phyloP scores from a whole-genome alignment of 2,888 invertebrate species.

The Agapostemon virescens region DNA sequence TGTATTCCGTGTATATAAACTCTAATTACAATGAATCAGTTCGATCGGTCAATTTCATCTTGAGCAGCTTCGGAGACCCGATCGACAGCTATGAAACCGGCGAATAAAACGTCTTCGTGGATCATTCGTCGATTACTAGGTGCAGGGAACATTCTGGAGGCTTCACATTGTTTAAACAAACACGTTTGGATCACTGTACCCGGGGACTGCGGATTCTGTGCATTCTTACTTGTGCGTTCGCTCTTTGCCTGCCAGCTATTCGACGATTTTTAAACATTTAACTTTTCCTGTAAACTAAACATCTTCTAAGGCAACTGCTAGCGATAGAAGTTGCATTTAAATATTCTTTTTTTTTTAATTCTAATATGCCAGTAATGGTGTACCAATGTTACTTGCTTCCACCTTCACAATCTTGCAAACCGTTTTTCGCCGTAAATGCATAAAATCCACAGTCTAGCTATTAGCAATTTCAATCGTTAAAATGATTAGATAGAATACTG shows the following conservation, averaged over 20 bases:
- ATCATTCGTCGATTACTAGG: background rate
- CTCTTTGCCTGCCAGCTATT: background rate
- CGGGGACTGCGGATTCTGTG: background rate
- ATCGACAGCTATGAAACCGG: background rate
- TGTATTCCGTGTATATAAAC: slow-evolving; percentile 33
- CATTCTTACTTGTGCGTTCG: background rate
- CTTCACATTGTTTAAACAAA: background rate
- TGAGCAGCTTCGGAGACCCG: slow-evolving; percentile 45
- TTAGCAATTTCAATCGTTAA: too few species aligned
- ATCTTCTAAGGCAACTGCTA: background rate
- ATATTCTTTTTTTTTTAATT: background rate
- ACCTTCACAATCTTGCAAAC: background rate
- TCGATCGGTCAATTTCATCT: slow-evolving; percentile 10
- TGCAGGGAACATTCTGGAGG: background rate
- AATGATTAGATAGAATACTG: too few species aligned
- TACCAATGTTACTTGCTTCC: background rate
- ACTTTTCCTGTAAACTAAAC: background rate
- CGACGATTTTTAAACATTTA: background rate
- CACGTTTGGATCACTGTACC: background rate
- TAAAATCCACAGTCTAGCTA: too few species aligned
- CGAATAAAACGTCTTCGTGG: background rate
- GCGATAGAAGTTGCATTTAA: background rate
- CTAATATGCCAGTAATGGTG: background rate
- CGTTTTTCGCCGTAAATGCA: background rate
- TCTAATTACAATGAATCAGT: slow-evolving; percentile 32